Evolutionary conservation across 2,888 invertebrate species (phyloP), one percentile per base, ranked within the genome.

Genomic region (Pseudoips prasinana): DNA sequence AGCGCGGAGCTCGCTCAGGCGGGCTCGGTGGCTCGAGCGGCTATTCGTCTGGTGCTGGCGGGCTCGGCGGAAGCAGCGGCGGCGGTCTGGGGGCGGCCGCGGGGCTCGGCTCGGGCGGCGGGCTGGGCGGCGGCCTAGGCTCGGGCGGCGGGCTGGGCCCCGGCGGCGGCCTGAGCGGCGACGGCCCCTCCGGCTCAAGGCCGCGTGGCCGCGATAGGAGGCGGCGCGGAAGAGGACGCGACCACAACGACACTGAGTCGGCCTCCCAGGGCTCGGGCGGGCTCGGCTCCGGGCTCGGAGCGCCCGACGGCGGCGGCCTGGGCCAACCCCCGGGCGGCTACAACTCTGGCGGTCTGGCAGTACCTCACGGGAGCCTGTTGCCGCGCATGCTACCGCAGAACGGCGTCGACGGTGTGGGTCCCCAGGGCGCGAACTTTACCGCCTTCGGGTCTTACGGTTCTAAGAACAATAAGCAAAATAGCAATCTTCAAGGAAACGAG

Each of bases 311-410:
- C 55, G 72, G 69, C 64, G 78, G 74, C 55, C 65, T 68, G 59
- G 73, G 66, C 43, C 67, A 61, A 41, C 60, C 58, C 27, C 51
- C 66, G 39, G 55, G 58, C 58, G 73, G 68, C 49, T 62, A 50
- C 58, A 47, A 56, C 65, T 75, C 84, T 85, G 87, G 85, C 83
- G 88, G 87, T 78, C 82, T 69, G 48, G 69, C 54, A 39, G 77
- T 80, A 60, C 80, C 87, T 73, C 87, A 82, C 72, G 86, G 78
- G 75, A 70, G 80, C 82, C 80, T 69, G 19, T 47, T 79, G 78
- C 85, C 85, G 79, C 84, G 85, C 76, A 69, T 85, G 76, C 78
- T 86, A 29, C 85, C 85, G 25, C 79, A 71, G 56, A 72, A 72
- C 46, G 64, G 61, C 39, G 64, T 56, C 29, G 75, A 77, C 44